Conservation (phyloP, 2,113 vertebrate genomes). For the Pangasianodon gigas region DNA sequence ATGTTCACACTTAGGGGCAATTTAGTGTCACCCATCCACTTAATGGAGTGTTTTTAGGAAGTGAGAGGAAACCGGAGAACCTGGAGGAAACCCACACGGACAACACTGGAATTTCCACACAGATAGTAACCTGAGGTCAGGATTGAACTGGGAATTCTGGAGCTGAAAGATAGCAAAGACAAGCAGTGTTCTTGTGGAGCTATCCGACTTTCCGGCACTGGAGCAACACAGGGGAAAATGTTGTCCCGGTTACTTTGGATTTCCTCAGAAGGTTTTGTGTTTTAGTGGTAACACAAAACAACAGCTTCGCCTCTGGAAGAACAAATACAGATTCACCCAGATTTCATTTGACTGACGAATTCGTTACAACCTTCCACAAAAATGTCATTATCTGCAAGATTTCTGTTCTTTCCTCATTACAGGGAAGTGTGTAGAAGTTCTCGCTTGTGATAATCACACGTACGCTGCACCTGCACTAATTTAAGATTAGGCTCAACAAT, state of each 20-base stretch:
- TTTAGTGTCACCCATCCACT: neutral
- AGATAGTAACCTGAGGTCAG: neutral
- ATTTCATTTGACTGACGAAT: neutral
- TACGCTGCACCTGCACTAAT: neutral
- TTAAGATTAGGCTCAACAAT: neutral
- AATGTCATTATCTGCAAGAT: neutral
- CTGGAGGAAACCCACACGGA: neutral
- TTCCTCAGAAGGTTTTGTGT: neutral
- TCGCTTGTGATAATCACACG: neutral
- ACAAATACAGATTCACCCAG: neutral
- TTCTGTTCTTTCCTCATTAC: neutral
- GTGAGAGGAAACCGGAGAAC: neutral
- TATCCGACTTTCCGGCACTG: too few species aligned
- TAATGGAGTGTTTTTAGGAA: neutral
- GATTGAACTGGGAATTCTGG: neutral
- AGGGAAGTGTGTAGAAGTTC: neutral
- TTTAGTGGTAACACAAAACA: neutral
- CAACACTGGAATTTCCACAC: neutral
- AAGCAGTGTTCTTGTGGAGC: too few species aligned
- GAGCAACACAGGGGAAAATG: too few species aligned
- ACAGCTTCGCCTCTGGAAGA: neutral
- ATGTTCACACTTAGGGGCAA: too few species aligned
- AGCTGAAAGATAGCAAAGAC: neutral
- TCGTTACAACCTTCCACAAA: neutral
- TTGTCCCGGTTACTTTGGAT: neutral